Percentiles rank a stretch among this genome's conserved stretches.
phyloP scores from a whole-genome alignment of 1,140 invertebrate species.

The Calosoma granatense region DNA sequence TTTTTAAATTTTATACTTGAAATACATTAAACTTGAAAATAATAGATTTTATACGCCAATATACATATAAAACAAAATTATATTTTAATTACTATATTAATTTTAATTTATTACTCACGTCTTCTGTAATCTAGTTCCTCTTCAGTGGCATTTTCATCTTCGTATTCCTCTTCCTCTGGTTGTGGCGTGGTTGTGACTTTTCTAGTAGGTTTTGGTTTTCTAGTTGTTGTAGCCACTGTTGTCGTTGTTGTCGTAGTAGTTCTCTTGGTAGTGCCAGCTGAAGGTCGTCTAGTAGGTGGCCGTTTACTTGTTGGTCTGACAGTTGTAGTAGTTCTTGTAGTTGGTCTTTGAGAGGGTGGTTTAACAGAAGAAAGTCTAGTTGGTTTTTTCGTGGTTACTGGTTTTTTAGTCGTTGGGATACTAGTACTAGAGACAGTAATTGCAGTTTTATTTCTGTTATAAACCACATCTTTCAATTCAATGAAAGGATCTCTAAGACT shows the following conservation, averaged over 20 bases:
- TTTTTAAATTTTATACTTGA: too few species aligned
- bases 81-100: background rate
- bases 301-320: slow-evolving; percentile 35
- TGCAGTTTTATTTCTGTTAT: slow-evolving; percentile 31
- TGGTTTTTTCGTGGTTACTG: slow-evolving; percentile 25
- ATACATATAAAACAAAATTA: slow-evolving; percentile 1
- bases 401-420: slow-evolving; percentile 33
- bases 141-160: slow-evolving; percentile 37
- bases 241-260: slow-evolving; percentile 18
- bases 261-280: slow-evolving; percentile 21
- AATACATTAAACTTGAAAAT: too few species aligned
- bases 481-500: slow-evolving; percentile 72
- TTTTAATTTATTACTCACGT: slow-evolving; percentile 43
- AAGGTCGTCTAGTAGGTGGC: slow-evolving; percentile 23
- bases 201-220: slow-evolving; percentile 12
- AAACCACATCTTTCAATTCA: slow-evolving; percentile 63
- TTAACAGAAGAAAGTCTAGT: slow-evolving; percentile 20
- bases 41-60: too few species aligned
- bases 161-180: slow-evolving; percentile 34
- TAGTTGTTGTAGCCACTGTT: slow-evolving; percentile 19
- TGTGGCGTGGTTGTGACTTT: slow-evolving; percentile 20
- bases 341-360: slow-evolving; percentile 22
- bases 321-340: slow-evolving; percentile 31
- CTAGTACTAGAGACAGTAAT: slow-evolving; percentile 32
- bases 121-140: slow-evolving; percentile 48